Evolutionary conservation across 2,113 vertebrate genomes (phyloP).

Genomic region (Okapia johnstoni): DNA sequence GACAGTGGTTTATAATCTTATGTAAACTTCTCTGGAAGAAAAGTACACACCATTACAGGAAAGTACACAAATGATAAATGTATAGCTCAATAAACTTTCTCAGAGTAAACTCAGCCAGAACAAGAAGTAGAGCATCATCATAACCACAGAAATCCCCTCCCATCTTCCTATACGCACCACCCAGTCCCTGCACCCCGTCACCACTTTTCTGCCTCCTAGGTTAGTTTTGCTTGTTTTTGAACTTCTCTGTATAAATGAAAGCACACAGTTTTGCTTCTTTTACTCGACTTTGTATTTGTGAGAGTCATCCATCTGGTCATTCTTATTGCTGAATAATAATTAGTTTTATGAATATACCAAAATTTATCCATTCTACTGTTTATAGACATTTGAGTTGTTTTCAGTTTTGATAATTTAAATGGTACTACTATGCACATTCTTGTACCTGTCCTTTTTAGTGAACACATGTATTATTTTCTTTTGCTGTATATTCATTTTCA

Average conservation of each 20-base stretch:
- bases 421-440: not conserved
- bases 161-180: not conserved
- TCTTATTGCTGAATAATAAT: conserved; percentile 23
- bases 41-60: conserved; percentile 26
- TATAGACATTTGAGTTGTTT: not conserved
- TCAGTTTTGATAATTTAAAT: conserved; percentile 12
- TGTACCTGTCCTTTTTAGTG: not conserved
- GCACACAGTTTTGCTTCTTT: not conserved
- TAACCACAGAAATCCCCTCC: not conserved
- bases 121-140: not conserved
- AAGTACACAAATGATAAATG: conserved; percentile 8
- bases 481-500: not conserved
- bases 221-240: conserved; percentile 22
- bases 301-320: conserved; percentile 6
- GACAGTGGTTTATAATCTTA: conserved; percentile 11
- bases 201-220: not conserved
- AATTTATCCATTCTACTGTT: not conserved
- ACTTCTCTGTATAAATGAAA: conserved; percentile 18
- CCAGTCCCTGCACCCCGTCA: not conserved
- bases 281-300: not conserved
- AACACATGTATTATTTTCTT: not conserved
- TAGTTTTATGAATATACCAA: not conserved
- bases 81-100: not conserved
- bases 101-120: conserved; percentile 2
- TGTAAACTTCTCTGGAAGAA: not conserved